phyloP scores from a whole-genome alignment of 1,140 invertebrate genomes.

The Belonocnema kinseyi region DNA sequence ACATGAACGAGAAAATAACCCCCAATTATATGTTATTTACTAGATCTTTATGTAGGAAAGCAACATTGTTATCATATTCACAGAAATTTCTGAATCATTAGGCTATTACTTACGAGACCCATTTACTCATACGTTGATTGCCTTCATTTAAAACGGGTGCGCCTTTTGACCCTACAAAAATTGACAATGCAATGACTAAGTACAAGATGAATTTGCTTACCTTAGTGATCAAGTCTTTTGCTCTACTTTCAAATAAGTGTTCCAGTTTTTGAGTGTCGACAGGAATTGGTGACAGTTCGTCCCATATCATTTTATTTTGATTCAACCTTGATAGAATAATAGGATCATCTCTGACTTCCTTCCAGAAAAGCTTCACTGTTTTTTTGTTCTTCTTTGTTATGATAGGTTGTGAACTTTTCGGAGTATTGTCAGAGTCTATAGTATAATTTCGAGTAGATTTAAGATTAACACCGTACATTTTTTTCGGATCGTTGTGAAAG shows the following conservation, averaged over 20 bases:
- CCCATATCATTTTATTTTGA: conserved; percentile 92
- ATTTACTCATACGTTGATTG: not conserved
- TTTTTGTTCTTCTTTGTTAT: conserved; percentile 93
- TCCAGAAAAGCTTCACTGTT: conserved; percentile 99
- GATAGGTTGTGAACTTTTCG: conserved; percentile 67
- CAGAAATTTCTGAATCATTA: no score
- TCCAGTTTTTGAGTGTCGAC: conserved; percentile 96
- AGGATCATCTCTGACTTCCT: conserved; percentile 92
- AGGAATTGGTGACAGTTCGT: conserved; percentile 88
- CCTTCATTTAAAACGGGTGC: conserved; percentile 38
- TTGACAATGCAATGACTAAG: conserved; percentile 11
- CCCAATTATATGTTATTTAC: no score
- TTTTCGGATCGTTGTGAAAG: conserved; percentile 66
- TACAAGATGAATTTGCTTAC: conserved; percentile 74
- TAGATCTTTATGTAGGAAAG: no score
- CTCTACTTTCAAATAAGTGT: conserved; percentile 97
- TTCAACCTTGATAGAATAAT: conserved; percentile 82
- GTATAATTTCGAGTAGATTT: conserved; percentile 59
- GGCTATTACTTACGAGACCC: not conserved
- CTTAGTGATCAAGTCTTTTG: conserved; percentile 96
- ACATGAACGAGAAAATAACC: no score
- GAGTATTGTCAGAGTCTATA: conserved; percentile 50
- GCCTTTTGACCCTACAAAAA: conserved; percentile 9
- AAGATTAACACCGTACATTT: conserved; percentile 70
- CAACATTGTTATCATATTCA: no score